A percentile compares a stretch with the other conserved stretches of the same genome.
Conservation (phyloP, 2,797 vertebrate species). For the Heteromormyrus szaboi region DNA sequence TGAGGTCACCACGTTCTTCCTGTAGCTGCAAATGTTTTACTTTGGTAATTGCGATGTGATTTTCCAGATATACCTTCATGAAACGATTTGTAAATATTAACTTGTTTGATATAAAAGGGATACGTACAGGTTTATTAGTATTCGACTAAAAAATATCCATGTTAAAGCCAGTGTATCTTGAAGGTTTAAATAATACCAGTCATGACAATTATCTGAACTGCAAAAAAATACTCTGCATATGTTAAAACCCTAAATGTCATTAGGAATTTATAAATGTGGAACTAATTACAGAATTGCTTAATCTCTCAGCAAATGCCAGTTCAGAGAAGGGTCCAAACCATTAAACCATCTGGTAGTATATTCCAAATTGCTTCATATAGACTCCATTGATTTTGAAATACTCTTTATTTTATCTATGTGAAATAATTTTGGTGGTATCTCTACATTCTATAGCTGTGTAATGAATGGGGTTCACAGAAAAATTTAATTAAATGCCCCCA, state of each 20-base stretch:
- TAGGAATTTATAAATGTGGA: slow-evolving; percentile 7
- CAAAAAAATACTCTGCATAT: background rate
- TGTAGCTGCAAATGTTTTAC: background rate
- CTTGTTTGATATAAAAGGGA: background rate
- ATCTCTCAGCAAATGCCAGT: slow-evolving; percentile 12
- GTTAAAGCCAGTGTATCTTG: background rate
- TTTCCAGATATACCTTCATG: background rate
- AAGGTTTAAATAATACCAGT: slow-evolving; percentile 2
- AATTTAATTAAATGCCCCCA: slow-evolving; percentile 51
- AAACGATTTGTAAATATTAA: background rate
- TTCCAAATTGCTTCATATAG: slow-evolving; percentile 22
- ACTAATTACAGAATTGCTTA: slow-evolving; percentile 12
- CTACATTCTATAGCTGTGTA: slow-evolving; percentile 55
- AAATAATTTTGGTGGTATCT: slow-evolving; percentile 46
- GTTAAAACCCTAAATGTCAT: slow-evolving; percentile 6
- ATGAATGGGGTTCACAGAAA: slow-evolving; percentile 52
- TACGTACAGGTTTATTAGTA: background rate
- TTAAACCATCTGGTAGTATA: slow-evolving; percentile 24
- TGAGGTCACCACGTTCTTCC: background rate
- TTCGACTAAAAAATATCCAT: background rate
- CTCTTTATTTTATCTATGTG: slow-evolving; percentile 35
- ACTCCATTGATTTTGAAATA: slow-evolving; percentile 26
- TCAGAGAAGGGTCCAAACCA: slow-evolving; percentile 14
- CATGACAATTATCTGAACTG: background rate
- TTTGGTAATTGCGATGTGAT: background rate